Conservation (phyloP, 2,113 vertebrate species). For the Mesocricetus auratus region DNA sequence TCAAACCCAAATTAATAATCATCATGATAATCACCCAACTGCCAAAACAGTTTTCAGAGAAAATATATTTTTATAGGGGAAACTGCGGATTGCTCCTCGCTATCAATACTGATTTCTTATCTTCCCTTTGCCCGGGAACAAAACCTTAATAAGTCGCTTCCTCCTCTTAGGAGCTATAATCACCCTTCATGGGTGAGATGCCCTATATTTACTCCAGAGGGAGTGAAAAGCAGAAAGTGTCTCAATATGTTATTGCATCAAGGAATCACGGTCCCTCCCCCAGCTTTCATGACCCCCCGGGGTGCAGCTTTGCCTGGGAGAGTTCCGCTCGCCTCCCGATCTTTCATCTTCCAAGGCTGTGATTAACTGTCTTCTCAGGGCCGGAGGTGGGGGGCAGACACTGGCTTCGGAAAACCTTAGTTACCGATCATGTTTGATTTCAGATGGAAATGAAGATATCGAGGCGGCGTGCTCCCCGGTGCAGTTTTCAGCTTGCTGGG, state of each 20-base stretch:
- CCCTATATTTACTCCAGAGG: constrained; percentile 86
- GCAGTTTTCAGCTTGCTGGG: constrained; percentile 77
- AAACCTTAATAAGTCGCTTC: constrained; percentile 86
- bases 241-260: constrained; percentile 85
- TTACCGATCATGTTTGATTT: constrained; percentile 80
- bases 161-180: constrained; percentile 85
- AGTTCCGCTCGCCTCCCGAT: constrained; percentile 76
- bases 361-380: constrained; percentile 83
- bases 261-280: constrained; percentile 85
- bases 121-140: constrained; percentile 83
- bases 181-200: constrained; percentile 89
- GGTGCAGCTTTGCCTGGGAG: constrained; percentile 85
- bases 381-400: constrained; percentile 62
- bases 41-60: constrained; percentile 71
- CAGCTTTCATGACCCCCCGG: constrained; percentile 85
- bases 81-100: constrained; percentile 74
- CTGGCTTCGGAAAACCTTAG: constrained; percentile 78
- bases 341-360: constrained; percentile 82
- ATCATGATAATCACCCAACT: constrained; percentile 48
- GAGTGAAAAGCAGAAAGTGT: constrained; percentile 85
- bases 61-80: constrained; percentile 74
- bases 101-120: constrained; percentile 82
- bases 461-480: constrained; percentile 48
- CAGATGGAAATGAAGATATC: constrained; percentile 80
- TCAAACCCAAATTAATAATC: constrained; percentile 74